These are phyloP conservation scores for Tigriopus californicus DNA, from an alignment of 2,888 invertebrate genomes.

Conservation along the genomic window DNA sequence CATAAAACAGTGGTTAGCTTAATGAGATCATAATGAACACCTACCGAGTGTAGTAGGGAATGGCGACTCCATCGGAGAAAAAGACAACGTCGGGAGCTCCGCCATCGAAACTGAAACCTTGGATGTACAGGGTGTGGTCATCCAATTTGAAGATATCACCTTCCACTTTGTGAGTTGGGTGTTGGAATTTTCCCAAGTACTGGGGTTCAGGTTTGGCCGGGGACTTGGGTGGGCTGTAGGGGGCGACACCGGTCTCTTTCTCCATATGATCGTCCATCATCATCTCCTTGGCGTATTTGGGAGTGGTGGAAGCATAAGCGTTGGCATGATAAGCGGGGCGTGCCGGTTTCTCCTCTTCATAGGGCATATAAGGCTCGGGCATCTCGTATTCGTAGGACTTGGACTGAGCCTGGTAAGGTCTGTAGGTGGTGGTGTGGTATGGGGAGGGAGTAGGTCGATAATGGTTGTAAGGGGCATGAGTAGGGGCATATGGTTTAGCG, in stretches of 20 bases:
- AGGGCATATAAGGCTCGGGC: no score
- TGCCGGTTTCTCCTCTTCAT: no score
- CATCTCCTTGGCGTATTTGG: not conserved
- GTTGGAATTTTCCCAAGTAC: slow-evolving; percentile 1
- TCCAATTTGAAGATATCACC: slow-evolving; percentile 15
- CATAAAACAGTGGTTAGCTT: not conserved
- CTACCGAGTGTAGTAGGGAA: slow-evolving; percentile 6
- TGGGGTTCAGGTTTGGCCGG: not conserved
- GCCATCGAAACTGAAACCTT: slow-evolving; percentile 11
- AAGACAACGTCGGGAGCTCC: slow-evolving; percentile 9
- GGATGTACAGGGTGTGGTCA: slow-evolving; percentile 11
- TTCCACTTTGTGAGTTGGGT: not conserved
- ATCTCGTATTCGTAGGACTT: no score
- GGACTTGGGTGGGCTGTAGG: not conserved
- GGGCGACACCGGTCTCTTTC: not conserved
- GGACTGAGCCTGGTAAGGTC: no score
- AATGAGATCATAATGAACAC: not conserved
- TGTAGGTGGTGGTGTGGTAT: no score
- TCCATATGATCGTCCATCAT: slow-evolving; percentile 5
- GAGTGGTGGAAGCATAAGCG: no score
- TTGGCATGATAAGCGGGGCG: no score
- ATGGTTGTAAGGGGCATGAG: no score
- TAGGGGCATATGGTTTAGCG: no score
- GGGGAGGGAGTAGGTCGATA: no score
- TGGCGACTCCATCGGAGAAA: slow-evolving; percentile 8